Evolutionary conservation across 2,113 vertebrate species (phyloP).

Genomic region (Garra rufa): DNA sequence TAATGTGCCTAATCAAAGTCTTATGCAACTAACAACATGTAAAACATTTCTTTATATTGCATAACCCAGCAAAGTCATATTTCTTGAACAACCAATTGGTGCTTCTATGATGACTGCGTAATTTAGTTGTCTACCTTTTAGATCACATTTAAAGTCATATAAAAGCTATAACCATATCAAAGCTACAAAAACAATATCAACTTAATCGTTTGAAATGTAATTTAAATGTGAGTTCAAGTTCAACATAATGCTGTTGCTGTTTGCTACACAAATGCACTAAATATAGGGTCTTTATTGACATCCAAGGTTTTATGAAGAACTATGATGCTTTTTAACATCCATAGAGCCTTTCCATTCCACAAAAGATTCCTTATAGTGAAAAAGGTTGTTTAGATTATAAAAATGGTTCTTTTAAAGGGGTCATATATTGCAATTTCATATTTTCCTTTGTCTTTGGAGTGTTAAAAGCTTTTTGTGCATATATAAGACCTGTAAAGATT

Average conservation of each 20-base stretch:
- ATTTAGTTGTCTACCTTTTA: not conserved
- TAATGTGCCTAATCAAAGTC: not conserved
- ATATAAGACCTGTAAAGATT: no score
- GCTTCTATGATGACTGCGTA: not conserved
- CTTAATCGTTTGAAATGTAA: not conserved
- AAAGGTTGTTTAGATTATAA: no score
- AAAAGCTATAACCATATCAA: not conserved
- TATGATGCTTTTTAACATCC: not conserved
- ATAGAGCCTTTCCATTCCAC: no score
- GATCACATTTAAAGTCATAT: not conserved
- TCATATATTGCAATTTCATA: no score
- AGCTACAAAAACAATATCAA: not conserved
- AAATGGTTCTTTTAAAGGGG: no score
- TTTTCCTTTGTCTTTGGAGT: no score
- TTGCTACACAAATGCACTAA: not conserved
- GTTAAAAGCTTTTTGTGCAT: no score
- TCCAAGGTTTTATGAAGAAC: not conserved
- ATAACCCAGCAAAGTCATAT: not conserved
- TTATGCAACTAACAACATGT: not conserved
- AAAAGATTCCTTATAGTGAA: no score
- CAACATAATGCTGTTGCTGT: not conserved
- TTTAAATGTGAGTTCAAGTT: not conserved
- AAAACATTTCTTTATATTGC: not conserved
- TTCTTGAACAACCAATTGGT: not conserved
- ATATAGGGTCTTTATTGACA: not conserved